Evolutionary conservation across 92 coral and sea anemone species (phyloP), one percentile per base, ranked within the genome.

Genomic region (Ricordea florida): DNA sequence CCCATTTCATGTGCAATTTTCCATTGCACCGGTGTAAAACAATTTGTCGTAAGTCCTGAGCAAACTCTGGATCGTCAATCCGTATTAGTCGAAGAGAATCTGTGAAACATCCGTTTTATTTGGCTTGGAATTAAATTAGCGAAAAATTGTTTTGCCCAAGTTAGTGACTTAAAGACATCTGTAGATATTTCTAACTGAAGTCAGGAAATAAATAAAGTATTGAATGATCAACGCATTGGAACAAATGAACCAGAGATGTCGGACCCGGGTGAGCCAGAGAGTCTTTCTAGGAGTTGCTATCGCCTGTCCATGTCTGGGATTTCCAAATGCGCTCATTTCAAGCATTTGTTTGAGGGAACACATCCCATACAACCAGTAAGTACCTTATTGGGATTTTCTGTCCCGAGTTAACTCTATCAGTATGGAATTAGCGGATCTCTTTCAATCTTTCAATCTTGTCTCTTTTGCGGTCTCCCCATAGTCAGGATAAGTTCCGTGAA

Each of bases 381-480:
- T 70, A 5, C n/a, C n/a, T n/a, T n/a, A 6, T 28, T 2, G 30
- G 2, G 18, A 2, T 4, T 58, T 24, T 41, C n/a, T n/a, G n/a
- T n/a, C 32, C 38, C 40, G n/a, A 24, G 22, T 30, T 53, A 30
- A 29, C 53, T 70, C 66, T 27, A 13, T 70, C 66, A 56, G 53
- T 66, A 14, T 0, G 21, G 20, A 34, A 35, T 51, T 38, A 70
- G 77, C 52, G 4, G 60, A 55, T 70, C 37, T 42, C 52, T 55
- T 55, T 36, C 35, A 4, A 35, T 52, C 76, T 51, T 68, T 69
- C 76, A 69, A 17, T 69, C 29, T 69, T n/a, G 15, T 14, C 38
- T 10, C 42, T 11, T 70, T 42, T 70, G 77, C 28, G 77, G 66
- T 70, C 56, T 70, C 65, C 66, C n/a, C n/a, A n/a, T n/a, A n/a